phyloP scores from a whole-genome alignment of 2,113 vertebrate species.

The Leucoraja erinaceus region DNA sequence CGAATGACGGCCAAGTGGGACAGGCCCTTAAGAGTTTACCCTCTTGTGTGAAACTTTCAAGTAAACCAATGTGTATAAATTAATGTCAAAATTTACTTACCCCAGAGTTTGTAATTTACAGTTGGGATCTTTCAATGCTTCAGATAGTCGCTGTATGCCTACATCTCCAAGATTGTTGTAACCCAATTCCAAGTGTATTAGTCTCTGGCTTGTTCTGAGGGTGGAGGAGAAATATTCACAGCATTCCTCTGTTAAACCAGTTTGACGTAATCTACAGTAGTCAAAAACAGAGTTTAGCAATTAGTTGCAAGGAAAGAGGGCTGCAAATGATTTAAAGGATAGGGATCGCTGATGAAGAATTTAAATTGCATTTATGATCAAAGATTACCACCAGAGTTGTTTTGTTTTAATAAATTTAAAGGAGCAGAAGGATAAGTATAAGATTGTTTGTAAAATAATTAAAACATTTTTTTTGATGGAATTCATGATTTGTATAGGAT shows the following conservation, averaged over 20 bases:
- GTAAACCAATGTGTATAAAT: not conserved
- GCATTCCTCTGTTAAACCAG: constrained; percentile 29
- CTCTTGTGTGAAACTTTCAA: not conserved
- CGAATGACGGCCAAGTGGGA: too few relatives aligned
- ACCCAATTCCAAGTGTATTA: not conserved
- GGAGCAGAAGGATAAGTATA: not conserved
- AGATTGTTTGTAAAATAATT: not conserved
- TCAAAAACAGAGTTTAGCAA: not conserved
- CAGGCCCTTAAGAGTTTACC: not conserved
- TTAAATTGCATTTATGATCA: not conserved
- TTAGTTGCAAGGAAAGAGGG: not conserved
- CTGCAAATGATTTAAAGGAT: not conserved
- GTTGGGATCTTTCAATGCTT: constrained; percentile 25
- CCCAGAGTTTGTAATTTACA: constrained; percentile 29
- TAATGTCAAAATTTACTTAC: not conserved
- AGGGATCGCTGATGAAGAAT: not conserved
- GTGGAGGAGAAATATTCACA: not conserved
- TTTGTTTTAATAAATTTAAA: not conserved
- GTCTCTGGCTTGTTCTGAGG: constrained; percentile 27
- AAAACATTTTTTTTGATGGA: not conserved
- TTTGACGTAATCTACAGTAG: not conserved
- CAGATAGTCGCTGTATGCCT: constrained; percentile 18
- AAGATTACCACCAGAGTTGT: not conserved
- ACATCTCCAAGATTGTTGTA: constrained; percentile 12
- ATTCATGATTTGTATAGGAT: not conserved